Evolutionary conservation across 2,797 vertebrate genomes (phyloP), one percentile per base, ranked within the genome.

Genomic region (Octomys mimax): DNA sequence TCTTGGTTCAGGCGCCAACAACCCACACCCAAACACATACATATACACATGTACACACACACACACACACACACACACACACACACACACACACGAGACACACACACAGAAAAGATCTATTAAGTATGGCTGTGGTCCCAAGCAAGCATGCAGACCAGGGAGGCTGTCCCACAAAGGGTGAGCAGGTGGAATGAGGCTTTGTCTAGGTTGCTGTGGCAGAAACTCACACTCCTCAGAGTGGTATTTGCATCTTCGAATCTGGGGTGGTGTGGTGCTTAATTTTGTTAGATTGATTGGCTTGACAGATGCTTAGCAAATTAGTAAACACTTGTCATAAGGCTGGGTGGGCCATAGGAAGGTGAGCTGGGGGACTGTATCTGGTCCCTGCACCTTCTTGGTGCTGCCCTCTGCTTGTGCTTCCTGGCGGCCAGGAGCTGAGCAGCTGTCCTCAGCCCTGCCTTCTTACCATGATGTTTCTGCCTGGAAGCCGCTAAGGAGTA

Each of bases 171-270:
- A 24, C 31, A 19, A 28, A 66, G 42, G 36, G 54, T 24, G 68
- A 91, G 49, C 36, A 49, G 92, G 42, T 33, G 54, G 36, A 22
- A n/a, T 24, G 18, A 57, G 28, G 57, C 85, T 95, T 94, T 66
- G 61, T 90, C 18, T 77, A 28, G 68, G 61, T 49, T 31, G 73
- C 75, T 91, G 28, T 46, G 21, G 84, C 64, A 95, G 85, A 96
- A 94, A 73, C n/a, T 54, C 31, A 0, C 78, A 18, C 46, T 93
- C 52, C 57, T 68, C 33, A 62, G 1, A 92, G 64, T 86, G 42
- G 2, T 16, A 1, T 79, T 59, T 89, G 59, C 13, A 36, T 77
- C 54, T 21, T 86, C 77, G 91, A 71, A 46, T 68, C 33, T 19
- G 8, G 36, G 79, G 42, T 78, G 22, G 79, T 64, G 19, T 78